Conservation (phyloP, 2,888 invertebrate species). For the Apodemia zela region DNA sequence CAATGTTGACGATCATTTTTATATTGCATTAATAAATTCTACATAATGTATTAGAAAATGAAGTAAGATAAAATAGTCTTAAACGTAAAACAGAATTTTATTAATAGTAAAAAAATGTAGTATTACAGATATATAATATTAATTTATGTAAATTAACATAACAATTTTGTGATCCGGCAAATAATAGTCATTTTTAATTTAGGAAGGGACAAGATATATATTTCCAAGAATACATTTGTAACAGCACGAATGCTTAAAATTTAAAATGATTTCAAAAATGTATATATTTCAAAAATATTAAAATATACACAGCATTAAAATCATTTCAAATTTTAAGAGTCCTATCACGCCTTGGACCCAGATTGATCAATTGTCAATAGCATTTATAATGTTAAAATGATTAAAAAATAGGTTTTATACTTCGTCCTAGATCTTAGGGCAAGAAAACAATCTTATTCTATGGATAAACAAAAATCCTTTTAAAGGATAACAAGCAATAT, state of each 20-base stretch:
- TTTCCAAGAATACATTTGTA: conserved; percentile 12
- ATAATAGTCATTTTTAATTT: too few species aligned
- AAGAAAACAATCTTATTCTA: conserved; percentile 63
- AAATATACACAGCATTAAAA: conserved; percentile 12
- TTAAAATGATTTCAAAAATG: conserved; percentile 23
- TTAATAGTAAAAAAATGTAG: neutral
- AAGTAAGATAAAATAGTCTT: neutral
- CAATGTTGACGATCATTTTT: conserved; percentile 14
- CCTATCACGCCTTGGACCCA: conserved; percentile 68
- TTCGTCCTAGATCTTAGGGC: conserved; percentile 58
- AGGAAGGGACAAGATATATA: too few species aligned
- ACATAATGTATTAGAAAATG: conserved; percentile 1
- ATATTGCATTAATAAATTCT: conserved; percentile 10
- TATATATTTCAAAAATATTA: neutral
- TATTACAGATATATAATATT: too few species aligned
- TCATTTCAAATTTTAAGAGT: conserved; percentile 47
- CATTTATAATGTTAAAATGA: conserved; percentile 60
- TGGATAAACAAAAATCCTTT: conserved; percentile 67
- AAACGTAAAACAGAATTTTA: neutral
- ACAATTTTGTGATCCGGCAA: too few species aligned
- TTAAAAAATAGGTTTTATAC: conserved; percentile 62
- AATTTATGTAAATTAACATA: too few species aligned
- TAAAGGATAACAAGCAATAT: conserved; percentile 74
- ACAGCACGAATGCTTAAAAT: conserved; percentile 24
- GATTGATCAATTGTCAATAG: conserved; percentile 57